Percentiles rank a stretch among this genome's conserved stretches.
These are phyloP conservation scores for Anniella stebbinsi DNA, from an alignment of 2,797 vertebrate species.

Conservation along the genomic window DNA sequence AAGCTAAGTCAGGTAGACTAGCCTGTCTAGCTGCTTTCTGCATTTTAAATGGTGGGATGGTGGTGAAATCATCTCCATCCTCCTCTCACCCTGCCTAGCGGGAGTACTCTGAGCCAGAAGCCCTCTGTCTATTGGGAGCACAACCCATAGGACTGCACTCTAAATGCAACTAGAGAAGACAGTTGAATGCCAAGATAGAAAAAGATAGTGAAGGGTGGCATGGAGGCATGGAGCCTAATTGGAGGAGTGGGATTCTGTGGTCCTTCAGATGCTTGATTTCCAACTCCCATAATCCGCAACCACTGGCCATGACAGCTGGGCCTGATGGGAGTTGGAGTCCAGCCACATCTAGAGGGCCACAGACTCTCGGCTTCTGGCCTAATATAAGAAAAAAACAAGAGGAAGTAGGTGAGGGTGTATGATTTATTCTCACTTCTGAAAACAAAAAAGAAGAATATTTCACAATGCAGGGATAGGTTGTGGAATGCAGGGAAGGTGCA, in stretches of 20 bases:
- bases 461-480: not conserved
- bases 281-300: not conserved
- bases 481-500: not conserved
- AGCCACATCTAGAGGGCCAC: not conserved
- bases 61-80: too few species aligned
- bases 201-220: not conserved
- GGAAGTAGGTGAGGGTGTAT: not conserved
- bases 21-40: too few species aligned
- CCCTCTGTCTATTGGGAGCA: too few species aligned
- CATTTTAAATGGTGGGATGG: too few species aligned
- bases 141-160: too few species aligned
- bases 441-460: slow-evolving; percentile 11
- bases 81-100: too few species aligned
- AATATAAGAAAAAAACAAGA: not conserved
- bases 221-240: not conserved
- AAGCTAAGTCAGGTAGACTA: too few species aligned
- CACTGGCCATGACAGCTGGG: not conserved
- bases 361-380: too few species aligned
- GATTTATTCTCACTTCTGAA: not conserved
- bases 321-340: not conserved
- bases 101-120: too few species aligned
- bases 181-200: not conserved
- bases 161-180: not conserved
- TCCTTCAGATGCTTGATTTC: not conserved
- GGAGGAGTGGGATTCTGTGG: not conserved